phyloP scores from a whole-genome alignment of 2,797 vertebrate species.

The Euphonia xanthogaster region DNA sequence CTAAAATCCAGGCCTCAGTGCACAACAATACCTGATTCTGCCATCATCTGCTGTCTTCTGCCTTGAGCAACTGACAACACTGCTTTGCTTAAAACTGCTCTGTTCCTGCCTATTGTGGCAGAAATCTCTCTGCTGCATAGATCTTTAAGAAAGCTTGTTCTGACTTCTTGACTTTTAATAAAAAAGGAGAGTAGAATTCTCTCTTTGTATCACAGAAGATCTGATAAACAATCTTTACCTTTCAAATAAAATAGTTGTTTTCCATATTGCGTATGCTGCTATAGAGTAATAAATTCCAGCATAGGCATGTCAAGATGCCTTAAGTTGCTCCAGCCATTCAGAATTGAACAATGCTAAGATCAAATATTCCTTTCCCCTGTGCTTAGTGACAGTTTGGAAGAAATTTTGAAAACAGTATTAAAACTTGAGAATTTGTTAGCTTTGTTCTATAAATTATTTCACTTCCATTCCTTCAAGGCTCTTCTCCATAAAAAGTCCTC shows the following conservation, averaged over 20 bases:
- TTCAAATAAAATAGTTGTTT: background rate
- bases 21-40: background rate
- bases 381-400: background rate
- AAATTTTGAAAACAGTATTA: background rate
- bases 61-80: slow-evolving; percentile 26
- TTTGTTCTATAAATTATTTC: background rate
- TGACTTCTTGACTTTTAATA: background rate
- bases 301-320: background rate
- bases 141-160: background rate
- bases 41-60: background rate
- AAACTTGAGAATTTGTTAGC: background rate
- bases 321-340: background rate
- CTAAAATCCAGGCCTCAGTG: background rate
- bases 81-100: slow-evolving; percentile 18
- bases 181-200: background rate
- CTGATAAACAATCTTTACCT: background rate
- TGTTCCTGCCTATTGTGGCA: background rate
- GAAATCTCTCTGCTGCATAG: background rate
- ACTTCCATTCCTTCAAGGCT: background rate
- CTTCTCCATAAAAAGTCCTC: background rate
- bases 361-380: background rate
- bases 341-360: background rate
- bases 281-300: background rate
- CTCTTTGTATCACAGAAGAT: background rate
- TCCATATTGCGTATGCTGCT: background rate